Evolutionary conservation across 2,888 invertebrate genomes (phyloP).

Genomic region (Oxystoma pomonae): DNA sequence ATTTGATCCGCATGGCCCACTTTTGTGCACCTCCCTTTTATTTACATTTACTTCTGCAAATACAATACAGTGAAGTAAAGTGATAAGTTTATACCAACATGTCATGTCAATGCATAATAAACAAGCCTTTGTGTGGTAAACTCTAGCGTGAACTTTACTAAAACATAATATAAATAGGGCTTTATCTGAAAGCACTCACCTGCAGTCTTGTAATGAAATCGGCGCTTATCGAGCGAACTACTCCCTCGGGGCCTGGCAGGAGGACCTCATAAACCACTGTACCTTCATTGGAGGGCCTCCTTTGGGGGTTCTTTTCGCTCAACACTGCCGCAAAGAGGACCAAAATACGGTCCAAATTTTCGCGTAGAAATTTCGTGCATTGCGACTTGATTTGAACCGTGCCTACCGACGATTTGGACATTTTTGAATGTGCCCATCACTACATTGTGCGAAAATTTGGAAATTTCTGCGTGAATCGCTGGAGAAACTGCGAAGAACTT

Average conservation of each 20-base stretch:
- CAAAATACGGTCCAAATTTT: constrained; percentile 43
- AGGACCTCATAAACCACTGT: constrained; percentile 40
- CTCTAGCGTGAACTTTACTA: no score
- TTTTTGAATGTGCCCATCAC: background rate
- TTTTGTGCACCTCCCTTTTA: no score
- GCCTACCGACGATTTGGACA: constrained; percentile 31
- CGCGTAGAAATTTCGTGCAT: constrained; percentile 42
- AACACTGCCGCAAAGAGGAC: constrained; percentile 45
- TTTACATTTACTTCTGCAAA: no score
- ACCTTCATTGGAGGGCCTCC: constrained; percentile 30
- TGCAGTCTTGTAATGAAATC: constrained; percentile 46
- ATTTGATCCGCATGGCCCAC: constrained; percentile 25
- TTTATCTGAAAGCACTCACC: constrained; percentile 32
- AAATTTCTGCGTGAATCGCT: background rate
- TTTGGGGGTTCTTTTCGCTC: constrained; percentile 34
- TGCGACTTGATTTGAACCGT: constrained; percentile 43
- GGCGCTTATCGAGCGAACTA: constrained; percentile 41
- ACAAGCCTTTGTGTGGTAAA: no score
- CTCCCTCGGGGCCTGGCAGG: constrained; percentile 36
- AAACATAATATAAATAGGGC: no score
- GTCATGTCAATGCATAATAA: no score
- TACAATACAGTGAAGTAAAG: no score
- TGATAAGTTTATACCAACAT: no score
- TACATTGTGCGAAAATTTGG: background rate
- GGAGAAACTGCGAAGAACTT: background rate